These are phyloP conservation scores for Trichonephila inaurata DNA, from an alignment of 1,140 invertebrate species.

Conservation along the genomic window DNA sequence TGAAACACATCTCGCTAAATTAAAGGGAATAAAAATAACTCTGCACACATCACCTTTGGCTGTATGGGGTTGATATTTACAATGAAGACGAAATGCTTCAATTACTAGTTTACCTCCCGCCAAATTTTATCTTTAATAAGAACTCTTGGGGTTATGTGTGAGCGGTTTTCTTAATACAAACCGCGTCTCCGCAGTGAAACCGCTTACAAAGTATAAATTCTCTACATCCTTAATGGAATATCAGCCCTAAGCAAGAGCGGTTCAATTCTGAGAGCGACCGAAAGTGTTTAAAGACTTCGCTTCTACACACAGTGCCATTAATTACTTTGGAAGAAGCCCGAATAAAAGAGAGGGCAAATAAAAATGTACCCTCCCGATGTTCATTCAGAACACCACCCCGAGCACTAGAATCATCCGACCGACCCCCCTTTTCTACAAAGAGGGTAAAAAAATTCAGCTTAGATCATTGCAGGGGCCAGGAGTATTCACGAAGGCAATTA, in stretches of 20 bases:
- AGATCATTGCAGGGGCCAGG: slow-evolving; percentile 45
- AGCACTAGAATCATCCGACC: slow-evolving; percentile 22
- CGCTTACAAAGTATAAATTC: slow-evolving; percentile 20
- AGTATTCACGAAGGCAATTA: slow-evolving; percentile 46
- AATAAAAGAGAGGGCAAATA: slow-evolving; percentile 58
- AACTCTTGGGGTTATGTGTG: background rate
- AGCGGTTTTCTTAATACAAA: background rate
- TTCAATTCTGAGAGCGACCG: slow-evolving; percentile 19
- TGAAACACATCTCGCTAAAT: background rate
- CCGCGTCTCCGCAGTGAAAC: background rate
- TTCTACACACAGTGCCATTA: slow-evolving; percentile 40
- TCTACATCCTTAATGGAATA: slow-evolving; percentile 52
- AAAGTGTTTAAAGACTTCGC: slow-evolving; percentile 38
- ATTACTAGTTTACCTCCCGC: background rate
- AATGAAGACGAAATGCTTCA: background rate
- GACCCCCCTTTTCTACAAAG: background rate
- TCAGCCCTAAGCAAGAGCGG: slow-evolving; percentile 17
- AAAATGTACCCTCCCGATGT: slow-evolving; percentile 46
- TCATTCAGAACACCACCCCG: slow-evolving; percentile 37
- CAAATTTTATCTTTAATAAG: background rate
- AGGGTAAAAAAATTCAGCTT: slow-evolving; percentile 8
- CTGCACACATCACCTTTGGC: background rate
- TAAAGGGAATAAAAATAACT: background rate
- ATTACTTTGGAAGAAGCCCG: slow-evolving; percentile 51
- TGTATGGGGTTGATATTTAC: background rate